These are phyloP conservation scores for Limonius californicus DNA, from an alignment of 1,140 invertebrate genomes.

Conservation along the genomic window DNA sequence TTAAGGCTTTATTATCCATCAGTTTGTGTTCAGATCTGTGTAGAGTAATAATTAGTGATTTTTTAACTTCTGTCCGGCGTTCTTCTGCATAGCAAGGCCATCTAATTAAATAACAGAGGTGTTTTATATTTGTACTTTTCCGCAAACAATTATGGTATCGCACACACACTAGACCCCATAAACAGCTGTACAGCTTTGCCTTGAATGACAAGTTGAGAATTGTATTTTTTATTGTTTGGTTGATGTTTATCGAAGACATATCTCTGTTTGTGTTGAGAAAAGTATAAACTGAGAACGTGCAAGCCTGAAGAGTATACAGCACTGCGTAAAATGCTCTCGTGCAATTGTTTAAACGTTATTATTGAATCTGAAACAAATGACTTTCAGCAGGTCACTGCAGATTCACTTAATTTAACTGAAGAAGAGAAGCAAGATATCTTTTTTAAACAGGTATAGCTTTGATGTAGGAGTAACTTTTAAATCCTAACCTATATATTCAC, in stretches of 20 bases:
- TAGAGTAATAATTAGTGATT: not conserved
- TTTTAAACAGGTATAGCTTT: slow-evolving; percentile 45
- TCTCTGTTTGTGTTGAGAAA: not conserved
- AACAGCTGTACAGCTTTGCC: not conserved
- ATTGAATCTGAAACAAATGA: slow-evolving; percentile 47
- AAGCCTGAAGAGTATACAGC: not conserved
- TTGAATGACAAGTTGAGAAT: slow-evolving; percentile 3
- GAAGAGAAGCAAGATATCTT: slow-evolving; percentile 46
- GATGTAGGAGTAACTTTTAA: slow-evolving; percentile 25
- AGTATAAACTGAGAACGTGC: not conserved
- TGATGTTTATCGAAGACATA: slow-evolving; percentile 1
- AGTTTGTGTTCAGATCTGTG: not conserved
- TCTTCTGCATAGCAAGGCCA: not conserved
- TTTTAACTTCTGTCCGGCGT: not conserved
- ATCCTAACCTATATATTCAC: slow-evolving; percentile 3
- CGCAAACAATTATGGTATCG: not conserved
- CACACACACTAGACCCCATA: not conserved
- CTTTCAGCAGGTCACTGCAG: slow-evolving; percentile 42
- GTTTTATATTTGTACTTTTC: too few relatives aligned
- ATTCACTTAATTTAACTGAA: slow-evolving; percentile 44
- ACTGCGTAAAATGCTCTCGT: slow-evolving; percentile 38
- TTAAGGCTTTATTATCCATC: not conserved
- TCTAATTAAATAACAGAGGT: too few relatives aligned
- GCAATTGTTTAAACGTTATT: slow-evolving; percentile 53
- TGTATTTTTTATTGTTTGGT: slow-evolving; percentile 3